Conservation (phyloP, 2,113 vertebrate species). For the Mola mola region DNA sequence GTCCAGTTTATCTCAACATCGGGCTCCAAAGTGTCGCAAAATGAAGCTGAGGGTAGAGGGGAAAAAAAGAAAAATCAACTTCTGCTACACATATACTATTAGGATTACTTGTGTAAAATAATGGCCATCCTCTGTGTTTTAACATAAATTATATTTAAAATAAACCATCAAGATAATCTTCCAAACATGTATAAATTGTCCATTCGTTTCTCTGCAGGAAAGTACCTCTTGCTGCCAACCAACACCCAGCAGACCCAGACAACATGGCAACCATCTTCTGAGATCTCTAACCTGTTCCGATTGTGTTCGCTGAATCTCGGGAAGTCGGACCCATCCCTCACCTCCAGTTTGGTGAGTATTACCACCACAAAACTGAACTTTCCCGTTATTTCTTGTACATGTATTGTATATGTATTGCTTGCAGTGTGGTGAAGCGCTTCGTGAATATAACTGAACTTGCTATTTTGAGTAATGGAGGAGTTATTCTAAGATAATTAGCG, state of each 20-base stretch:
- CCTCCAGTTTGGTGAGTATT: constrained; percentile 87
- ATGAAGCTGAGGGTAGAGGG: not conserved
- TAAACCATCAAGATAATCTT: no score
- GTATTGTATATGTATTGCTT: no score
- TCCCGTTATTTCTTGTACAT: no score
- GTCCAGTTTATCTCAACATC: not conserved
- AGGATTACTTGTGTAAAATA: no score
- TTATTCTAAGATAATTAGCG: no score
- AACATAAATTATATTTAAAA: no score
- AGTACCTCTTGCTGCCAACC: constrained; percentile 87
- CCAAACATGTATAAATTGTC: no score
- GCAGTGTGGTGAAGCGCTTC: no score
- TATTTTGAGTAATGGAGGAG: not conserved
- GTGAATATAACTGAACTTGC: no score
- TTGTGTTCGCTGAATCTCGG: constrained; percentile 90
- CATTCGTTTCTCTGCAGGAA: constrained; percentile 80
- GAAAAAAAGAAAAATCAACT: not conserved
- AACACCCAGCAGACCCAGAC: constrained; percentile 78
- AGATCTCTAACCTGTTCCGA: constrained; percentile 91
- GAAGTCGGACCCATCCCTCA: constrained; percentile 93
- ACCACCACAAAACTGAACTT: no score
- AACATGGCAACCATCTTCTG: constrained; percentile 68
- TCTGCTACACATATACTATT: not conserved
- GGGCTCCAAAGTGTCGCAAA: not conserved
- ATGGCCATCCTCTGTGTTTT: no score